Percentiles rank a stretch among this genome's conserved stretches.
Conservation (phyloP, 1,140 invertebrate species). For the Oscheius sp. region DNA sequence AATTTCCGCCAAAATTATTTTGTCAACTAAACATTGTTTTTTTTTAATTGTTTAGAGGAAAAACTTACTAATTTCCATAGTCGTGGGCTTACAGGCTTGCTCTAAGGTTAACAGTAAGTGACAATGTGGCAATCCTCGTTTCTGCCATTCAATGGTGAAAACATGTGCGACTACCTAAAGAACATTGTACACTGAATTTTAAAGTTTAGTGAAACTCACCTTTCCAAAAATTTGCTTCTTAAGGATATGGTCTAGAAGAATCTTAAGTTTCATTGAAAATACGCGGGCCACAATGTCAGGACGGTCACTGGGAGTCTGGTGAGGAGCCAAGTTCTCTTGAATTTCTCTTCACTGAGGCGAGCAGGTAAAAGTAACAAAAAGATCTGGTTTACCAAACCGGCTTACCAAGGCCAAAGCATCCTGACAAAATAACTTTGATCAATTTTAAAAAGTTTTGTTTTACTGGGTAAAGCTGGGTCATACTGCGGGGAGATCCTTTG, state of each 20-base stretch:
- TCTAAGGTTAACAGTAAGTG: slow-evolving; percentile 55
- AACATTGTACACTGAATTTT: too few species aligned
- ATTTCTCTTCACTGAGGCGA: slow-evolving; percentile 56
- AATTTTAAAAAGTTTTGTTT: too few species aligned
- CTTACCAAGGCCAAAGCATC: slow-evolving; percentile 65
- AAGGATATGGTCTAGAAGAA: slow-evolving; percentile 43
- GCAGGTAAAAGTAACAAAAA: slow-evolving; percentile 52
- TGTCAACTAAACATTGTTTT: too few species aligned
- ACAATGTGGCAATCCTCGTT: slow-evolving; percentile 61
- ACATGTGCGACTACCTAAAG: slow-evolving; percentile 35
- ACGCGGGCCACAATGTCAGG: slow-evolving; percentile 52
- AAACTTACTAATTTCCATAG: slow-evolving; percentile 6
- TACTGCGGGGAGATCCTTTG: slow-evolving; percentile 3
- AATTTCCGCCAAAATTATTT: slow-evolving; percentile 10
- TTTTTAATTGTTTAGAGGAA: too few species aligned
- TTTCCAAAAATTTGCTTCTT: slow-evolving; percentile 50
- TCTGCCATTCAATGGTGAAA: slow-evolving; percentile 60
- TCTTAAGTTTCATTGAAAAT: slow-evolving; percentile 50
- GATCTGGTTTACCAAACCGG: slow-evolving; percentile 46
- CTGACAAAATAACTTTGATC: slow-evolving; percentile 61
- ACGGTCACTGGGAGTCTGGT: slow-evolving; percentile 44
- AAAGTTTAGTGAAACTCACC: too few species aligned
- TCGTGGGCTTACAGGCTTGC: slow-evolving; percentile 39
- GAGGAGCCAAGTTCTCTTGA: slow-evolving; percentile 44
- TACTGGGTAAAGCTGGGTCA: too few species aligned